phyloP scores from a whole-genome alignment of 2,888 invertebrate genomes.

The Phrixothrix hirtus region DNA sequence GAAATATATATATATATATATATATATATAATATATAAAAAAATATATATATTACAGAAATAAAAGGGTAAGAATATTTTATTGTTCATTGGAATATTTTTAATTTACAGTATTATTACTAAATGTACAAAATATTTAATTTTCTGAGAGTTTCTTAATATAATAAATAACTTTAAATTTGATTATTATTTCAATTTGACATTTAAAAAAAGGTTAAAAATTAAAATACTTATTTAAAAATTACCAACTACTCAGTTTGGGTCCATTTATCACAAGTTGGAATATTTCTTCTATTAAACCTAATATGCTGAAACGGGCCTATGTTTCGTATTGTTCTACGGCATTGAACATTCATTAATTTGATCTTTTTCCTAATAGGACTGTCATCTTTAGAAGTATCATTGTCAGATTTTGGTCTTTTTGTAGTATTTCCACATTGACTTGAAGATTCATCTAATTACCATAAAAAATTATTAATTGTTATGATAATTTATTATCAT shows the following conservation, averaged over 20 bases:
- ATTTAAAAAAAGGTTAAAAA: background rate
- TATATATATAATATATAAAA: conserved; percentile 7
- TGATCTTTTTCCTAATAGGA: conserved; percentile 38
- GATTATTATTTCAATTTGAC: background rate
- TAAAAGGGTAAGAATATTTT: conserved; percentile 25
- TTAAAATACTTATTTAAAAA: conserved; percentile 3
- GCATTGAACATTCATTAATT: conserved; percentile 46
- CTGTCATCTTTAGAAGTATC: conserved; percentile 12
- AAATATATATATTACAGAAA: conserved; percentile 10
- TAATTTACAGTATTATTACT: background rate
- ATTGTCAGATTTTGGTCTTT: conserved; percentile 13
- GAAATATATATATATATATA: conserved; percentile 11
- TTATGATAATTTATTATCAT: too few relatives aligned
- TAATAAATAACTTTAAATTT: background rate
- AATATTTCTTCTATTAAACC: conserved; percentile 17
- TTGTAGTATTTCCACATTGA: background rate
- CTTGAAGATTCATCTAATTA: background rate
- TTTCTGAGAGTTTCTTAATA: background rate
- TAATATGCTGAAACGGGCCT: conserved; percentile 19
- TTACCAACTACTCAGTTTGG: conserved; percentile 41
- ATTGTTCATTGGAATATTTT: conserved; percentile 9
- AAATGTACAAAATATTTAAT: background rate
- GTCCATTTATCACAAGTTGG: conserved; percentile 43
- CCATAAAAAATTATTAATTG: too few relatives aligned
- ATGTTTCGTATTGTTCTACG: conserved; percentile 44